A percentile compares a stretch with the other conserved stretches of the same genome.
Evolutionary conservation across 2,113 vertebrate species (phyloP).

Genomic region (Helogale parvula): DNA sequence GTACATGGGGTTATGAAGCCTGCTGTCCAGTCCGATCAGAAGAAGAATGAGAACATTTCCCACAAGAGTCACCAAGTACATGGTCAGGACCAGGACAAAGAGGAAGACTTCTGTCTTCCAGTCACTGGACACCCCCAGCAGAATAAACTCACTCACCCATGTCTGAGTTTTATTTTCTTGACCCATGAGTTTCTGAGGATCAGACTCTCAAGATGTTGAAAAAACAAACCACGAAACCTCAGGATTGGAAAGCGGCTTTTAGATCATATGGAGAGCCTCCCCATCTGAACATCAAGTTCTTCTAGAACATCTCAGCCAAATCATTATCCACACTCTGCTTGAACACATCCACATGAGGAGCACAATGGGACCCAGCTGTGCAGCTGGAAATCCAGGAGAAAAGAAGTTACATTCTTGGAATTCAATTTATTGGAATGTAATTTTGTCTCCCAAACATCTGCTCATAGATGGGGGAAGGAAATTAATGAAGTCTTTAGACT

Average conservation of each 20-base stretch:
- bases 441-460: background rate
- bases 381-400: constrained; percentile 4
- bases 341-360: background rate
- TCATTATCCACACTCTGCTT: background rate
- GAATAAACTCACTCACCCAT: constrained; percentile 63
- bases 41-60: constrained; percentile 64
- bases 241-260: background rate
- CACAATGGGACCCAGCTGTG: fast-evolving
- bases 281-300: background rate
- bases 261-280: background rate
- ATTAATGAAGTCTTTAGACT: background rate
- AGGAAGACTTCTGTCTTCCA: constrained; percentile 28
- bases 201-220: background rate
- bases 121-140: constrained; percentile 62
- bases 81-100: constrained; percentile 61
- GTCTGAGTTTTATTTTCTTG: constrained; percentile 33
- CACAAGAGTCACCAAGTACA: constrained; percentile 60
- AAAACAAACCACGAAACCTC: background rate
- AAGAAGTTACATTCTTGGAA: background rate
- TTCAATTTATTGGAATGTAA: background rate
- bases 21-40: no score
- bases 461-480: background rate
- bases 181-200: constrained; percentile 8
- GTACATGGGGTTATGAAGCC: no score
- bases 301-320: background rate